phyloP scores from a whole-genome alignment of 2,113 vertebrate genomes.

The Gobius niger region DNA sequence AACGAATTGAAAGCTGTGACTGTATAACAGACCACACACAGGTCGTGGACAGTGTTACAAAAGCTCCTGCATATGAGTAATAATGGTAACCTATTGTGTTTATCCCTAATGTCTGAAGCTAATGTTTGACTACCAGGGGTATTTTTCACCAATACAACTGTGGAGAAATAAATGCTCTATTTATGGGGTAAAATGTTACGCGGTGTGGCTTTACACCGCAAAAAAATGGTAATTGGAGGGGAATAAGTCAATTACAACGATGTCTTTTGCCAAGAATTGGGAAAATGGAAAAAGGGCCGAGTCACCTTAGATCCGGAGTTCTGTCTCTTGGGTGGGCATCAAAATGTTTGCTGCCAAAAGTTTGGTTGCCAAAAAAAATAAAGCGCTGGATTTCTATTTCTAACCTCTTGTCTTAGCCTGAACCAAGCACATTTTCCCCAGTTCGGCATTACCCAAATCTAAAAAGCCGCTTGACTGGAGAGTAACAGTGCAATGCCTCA shows the following conservation, averaged over 20 bases:
- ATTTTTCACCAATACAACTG: too few relatives aligned
- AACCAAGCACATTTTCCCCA: too few relatives aligned
- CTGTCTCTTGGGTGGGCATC: neutral
- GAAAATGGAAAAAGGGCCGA: neutral
- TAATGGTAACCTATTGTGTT: neutral
- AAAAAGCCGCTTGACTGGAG: too few relatives aligned
- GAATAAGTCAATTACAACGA: too few relatives aligned
- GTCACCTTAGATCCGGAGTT: neutral
- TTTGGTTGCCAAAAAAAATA: neutral
- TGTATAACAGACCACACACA: neutral
- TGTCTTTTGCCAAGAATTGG: neutral
- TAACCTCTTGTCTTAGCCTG: too few relatives aligned
- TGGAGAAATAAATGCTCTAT: too few relatives aligned
- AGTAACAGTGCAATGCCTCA: too few relatives aligned
- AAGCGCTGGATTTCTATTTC: neutral
- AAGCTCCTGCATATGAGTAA: neutral
- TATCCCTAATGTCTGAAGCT: neutral
- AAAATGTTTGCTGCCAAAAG: neutral
- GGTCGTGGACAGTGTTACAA: neutral
- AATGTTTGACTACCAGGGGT: too few relatives aligned
- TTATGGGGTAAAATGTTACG: too few relatives aligned
- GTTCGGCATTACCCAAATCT: too few relatives aligned
- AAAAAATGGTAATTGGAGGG: too few relatives aligned
- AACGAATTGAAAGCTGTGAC: conserved; percentile 12
- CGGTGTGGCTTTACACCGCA: too few relatives aligned